Conservation (phyloP, 1,140 invertebrate genomes). For the Heliconius congener region DNA sequence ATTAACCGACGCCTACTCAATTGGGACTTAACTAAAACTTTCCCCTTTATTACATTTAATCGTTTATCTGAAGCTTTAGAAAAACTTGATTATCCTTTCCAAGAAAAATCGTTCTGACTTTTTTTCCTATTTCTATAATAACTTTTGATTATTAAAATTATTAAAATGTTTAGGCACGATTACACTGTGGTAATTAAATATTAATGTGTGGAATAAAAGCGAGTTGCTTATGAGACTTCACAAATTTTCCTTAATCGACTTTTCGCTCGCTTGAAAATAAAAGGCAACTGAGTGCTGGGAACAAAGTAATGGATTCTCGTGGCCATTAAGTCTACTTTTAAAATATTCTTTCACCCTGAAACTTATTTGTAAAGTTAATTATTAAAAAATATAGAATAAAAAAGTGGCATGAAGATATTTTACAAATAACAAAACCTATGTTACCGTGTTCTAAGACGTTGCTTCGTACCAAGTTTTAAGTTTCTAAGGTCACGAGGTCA, state of each 20-base stretch:
- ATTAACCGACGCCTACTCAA: constrained; percentile 16
- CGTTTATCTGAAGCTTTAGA: constrained; percentile 13
- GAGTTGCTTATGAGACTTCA: not conserved
- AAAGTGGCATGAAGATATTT: too few species aligned
- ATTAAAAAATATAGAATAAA: not conserved
- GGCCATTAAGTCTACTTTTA: not conserved
- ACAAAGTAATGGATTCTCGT: constrained; percentile 4
- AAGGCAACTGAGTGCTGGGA: not conserved
- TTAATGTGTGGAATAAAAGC: not conserved
- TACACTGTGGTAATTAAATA: not conserved
- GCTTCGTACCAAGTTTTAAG: too few species aligned
- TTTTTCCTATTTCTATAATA: not conserved
- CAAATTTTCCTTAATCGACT: constrained; percentile 3
- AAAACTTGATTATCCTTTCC: constrained; percentile 1
- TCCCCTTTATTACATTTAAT: constrained; percentile 15
- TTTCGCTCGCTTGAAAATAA: constrained; percentile 6
- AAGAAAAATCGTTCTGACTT: not conserved
- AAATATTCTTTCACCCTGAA: not conserved
- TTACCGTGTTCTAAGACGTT: too few species aligned
- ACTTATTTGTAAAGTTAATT: not conserved
- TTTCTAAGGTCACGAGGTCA: too few species aligned
- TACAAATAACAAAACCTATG: too few species aligned
- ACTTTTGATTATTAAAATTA: not conserved
- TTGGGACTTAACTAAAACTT: constrained; percentile 8
- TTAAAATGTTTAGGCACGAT: not conserved